Percentiles rank a stretch among this genome's conserved stretches.
These are phyloP conservation scores for Diaphora mendica DNA, from an alignment of 2,888 invertebrate genomes.

Conservation along the genomic window DNA sequence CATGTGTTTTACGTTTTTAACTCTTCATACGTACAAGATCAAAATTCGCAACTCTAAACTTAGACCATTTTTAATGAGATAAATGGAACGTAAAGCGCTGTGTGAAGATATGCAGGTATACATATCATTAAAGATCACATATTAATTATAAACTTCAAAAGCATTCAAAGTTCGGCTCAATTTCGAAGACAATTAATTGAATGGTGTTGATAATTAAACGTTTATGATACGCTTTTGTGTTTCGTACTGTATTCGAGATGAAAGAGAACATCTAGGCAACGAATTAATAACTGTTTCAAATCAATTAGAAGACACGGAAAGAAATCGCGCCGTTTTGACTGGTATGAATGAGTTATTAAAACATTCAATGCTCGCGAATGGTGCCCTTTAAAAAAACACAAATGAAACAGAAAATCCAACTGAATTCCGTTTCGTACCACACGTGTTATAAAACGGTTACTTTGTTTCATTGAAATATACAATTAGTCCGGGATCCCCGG, in stretches of 20 bases:
- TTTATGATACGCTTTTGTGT: conserved; percentile 15
- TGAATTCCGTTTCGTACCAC: conserved; percentile 22
- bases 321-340: conserved; percentile 13
- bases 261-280: conserved; percentile 3
- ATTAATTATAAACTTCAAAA: conserved; percentile 41
- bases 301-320: conserved; percentile 8
- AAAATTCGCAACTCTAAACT: background rate
- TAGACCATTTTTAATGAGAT: background rate
- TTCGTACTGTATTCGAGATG: conserved; percentile 9
- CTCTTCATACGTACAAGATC: background rate
- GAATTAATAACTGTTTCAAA: conserved; percentile 9
- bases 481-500: too few species aligned
- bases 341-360: conserved; percentile 31
- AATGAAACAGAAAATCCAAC: conserved; percentile 11
- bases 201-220: conserved; percentile 32
- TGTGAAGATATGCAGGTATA: background rate
- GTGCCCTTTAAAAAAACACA: conserved; percentile 18
- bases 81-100: background rate
- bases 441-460: background rate
- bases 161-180: conserved; percentile 26
- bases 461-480: conserved; percentile 5
- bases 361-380: conserved; percentile 32
- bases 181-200: conserved; percentile 40
- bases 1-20: background rate
- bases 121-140: conserved; percentile 3